Evolutionary conservation across 2,888 invertebrate species (phyloP), one percentile per base, ranked within the genome.

Genomic region (Rosalia funebris): DNA sequence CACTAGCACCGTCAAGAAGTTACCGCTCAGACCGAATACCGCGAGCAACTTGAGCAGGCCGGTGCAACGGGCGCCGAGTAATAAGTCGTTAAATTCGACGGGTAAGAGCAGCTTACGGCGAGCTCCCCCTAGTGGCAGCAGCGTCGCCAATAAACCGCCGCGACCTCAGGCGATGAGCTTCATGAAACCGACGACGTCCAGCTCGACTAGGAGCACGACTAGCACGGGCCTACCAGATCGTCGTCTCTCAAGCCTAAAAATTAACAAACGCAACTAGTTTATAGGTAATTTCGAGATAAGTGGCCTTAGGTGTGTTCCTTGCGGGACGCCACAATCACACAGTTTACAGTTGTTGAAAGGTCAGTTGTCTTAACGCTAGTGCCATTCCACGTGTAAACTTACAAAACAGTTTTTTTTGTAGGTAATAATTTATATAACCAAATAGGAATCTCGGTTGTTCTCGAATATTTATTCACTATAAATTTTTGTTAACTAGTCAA

Each of bases 171-270:
- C 48, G 50, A 78, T 71, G 79, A 84, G 77, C n/a, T 94, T 94
- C 77, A 94, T 95, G 94, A 86, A 93, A 73, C 94, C 94, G 0
- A 95, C 95, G 0, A 89, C 93, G 17, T 90, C 94, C 7, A 94
- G 93, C 66, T 87, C 89, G 20, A 92, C 92, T 48, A 91, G 93
- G 59, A 55, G 69, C 58, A 57, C 53, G 62, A 54, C 61, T 54
- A 54, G 53, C 47, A 12, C 53, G 34, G n/a, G 31, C 57, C 53
- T 4, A 56, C 45, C 16, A 50, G 63, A 36, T 36, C 57, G 1
- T 47, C 53, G 7, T 69, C 69, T 1, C 69, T 71, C 53, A 64
- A 69, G 41, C 63, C 70, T 4, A 74, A 72, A 45, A 69, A 68
- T 61, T 72, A 53, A 57, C n/a, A n/a, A n/a, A n/a, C 3, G 11